Evolutionary conservation across 2,888 invertebrate genomes (phyloP).

Genomic region (Heliconius ethilla): DNA sequence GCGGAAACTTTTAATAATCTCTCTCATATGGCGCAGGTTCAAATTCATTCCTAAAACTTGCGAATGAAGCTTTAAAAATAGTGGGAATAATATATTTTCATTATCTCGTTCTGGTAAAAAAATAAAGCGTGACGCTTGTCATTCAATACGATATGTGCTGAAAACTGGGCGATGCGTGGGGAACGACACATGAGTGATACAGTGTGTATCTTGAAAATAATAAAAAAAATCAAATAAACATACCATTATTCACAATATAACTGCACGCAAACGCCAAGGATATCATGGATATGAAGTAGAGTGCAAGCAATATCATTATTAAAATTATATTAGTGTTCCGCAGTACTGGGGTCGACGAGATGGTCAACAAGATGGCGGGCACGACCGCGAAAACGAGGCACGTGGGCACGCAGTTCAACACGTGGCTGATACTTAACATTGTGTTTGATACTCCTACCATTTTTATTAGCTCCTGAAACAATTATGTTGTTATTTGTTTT

Average conservation of each 20-base stretch:
- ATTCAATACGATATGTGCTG: too few relatives aligned
- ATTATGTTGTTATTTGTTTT: background rate
- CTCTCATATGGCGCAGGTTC: too few relatives aligned
- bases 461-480: conserved; percentile 86
- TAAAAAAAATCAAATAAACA: conserved; percentile 39
- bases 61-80: too few relatives aligned
- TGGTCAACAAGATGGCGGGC: conserved; percentile 60
- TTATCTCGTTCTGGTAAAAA: too few relatives aligned
- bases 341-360: conserved; percentile 70
- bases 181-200: background rate
- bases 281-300: conserved; percentile 83
- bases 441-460: conserved; percentile 87
- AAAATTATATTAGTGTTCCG: conserved; percentile 77
- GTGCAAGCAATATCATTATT: conserved; percentile 81
- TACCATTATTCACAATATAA: conserved; percentile 84
- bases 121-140: too few relatives aligned
- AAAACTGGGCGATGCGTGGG: too few relatives aligned
- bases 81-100: too few relatives aligned
- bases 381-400: conserved; percentile 62
- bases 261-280: conserved; percentile 84
- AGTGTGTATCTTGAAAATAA: background rate
- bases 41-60: too few relatives aligned
- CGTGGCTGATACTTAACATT: conserved; percentile 86
- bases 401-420: conserved; percentile 82
- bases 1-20: too few relatives aligned